Conservation (phyloP, 2,888 invertebrate species). For the Argyresthia goedartella region DNA sequence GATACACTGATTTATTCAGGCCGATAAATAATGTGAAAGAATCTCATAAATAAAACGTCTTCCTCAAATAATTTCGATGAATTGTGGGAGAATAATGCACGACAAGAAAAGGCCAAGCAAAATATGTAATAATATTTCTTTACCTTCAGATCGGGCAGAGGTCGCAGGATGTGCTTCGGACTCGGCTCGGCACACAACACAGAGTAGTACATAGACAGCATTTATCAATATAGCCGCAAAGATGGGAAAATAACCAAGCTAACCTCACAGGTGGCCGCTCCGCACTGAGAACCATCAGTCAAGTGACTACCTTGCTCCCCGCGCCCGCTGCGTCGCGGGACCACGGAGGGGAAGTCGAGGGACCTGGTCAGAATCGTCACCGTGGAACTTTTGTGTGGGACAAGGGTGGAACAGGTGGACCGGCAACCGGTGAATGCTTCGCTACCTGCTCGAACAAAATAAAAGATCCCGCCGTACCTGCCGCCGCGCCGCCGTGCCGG, state of each 20-base stretch:
- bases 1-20: neutral
- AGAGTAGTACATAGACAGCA: slow-evolving; percentile 27
- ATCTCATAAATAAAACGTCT: neutral
- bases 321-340: slow-evolving; percentile 17
- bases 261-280: slow-evolving; percentile 53
- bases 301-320: slow-evolving; percentile 29
- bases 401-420: slow-evolving; percentile 39
- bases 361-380: too few relatives aligned
- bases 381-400: slow-evolving; percentile 17
- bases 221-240: slow-evolving; percentile 29
- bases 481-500: slow-evolving; percentile 9
- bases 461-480: slow-evolving; percentile 49
- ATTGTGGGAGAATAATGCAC: too few relatives aligned
- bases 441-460: slow-evolving; percentile 45
- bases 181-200: slow-evolving; percentile 6
- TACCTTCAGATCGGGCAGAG: slow-evolving; percentile 1
- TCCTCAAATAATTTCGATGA: neutral
- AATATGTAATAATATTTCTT: too few relatives aligned
- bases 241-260: slow-evolving; percentile 37
- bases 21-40: neutral
- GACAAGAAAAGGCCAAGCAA: too few relatives aligned
- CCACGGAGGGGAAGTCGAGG: slow-evolving; percentile 31
- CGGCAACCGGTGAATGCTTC: slow-evolving; percentile 24
- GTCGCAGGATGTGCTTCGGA: neutral
- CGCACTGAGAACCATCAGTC: slow-evolving; percentile 34